Evolutionary conservation across 1,140 invertebrate species (phyloP), one percentile per base, ranked within the genome.

Genomic region (Drosophila nasuta): DNA sequence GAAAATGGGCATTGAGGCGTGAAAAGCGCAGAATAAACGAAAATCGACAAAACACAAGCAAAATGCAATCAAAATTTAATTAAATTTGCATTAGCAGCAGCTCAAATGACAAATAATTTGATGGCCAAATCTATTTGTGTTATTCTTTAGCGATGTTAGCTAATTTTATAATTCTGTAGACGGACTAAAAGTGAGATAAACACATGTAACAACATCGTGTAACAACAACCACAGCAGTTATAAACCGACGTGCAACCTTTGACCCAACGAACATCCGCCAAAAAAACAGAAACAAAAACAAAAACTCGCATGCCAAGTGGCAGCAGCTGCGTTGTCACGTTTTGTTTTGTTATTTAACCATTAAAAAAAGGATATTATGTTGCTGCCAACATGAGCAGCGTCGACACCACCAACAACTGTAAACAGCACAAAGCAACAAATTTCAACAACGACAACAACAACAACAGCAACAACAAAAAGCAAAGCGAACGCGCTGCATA

Each of bases 351-450:
- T 68, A 52, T 60, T 74, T 68, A 54, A 60, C 33, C 48, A 41
- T 70, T 52, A 62, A 60, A 52, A 57, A 66, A 80, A 63, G 38
- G 66, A 76, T 83, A 79, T 85, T 77, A 76, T 83, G 81, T 68
- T 67, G 63, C 63, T 68, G 81, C 72, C 82, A 75, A 75, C 58
- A 81, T 69, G 77, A 81, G 60, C 33, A 65, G 54, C 54, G 66
- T 17, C 74, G 68, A 15, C 54, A 77, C 4, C 62, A 49, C 20
- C 46, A 67, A 63, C 51, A 82, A 41, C 54, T 59, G 43, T 63
- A 41, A 28, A 20, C 51, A 49, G 3, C 20, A 67, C 28, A 41
- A 66, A 70, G 54, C 58, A 76, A 41, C 41, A 73, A 52, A 43
- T 30, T 45, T 54, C 43, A 64, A 81, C 70, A 17, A 45, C 15